phyloP scores from a whole-genome alignment of 2,113 vertebrate species.

The Rhinoptilus africanus region DNA sequence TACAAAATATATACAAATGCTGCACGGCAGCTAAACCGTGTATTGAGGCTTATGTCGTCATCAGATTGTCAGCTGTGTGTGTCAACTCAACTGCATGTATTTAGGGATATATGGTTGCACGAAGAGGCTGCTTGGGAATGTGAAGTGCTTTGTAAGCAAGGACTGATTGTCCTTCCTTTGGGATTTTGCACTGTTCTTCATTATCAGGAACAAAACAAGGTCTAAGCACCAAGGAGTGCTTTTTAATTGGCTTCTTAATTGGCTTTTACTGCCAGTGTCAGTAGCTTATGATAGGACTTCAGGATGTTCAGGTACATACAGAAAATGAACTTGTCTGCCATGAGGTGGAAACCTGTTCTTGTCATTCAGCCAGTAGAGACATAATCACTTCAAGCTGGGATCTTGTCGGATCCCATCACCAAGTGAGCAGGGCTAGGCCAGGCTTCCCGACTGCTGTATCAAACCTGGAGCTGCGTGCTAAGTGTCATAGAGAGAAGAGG shows the following conservation, averaged over 20 bases:
- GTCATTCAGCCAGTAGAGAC: background rate
- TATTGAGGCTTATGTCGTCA: background rate
- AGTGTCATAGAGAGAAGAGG: background rate
- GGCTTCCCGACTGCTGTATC: background rate
- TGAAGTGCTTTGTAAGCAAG: background rate
- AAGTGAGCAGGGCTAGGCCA: fast-evolving
- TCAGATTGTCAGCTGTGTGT: background rate
- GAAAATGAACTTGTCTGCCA: background rate
- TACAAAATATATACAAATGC: background rate
- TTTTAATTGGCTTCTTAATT: background rate
- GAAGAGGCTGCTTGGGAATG: background rate
- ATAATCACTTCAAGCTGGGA: background rate
- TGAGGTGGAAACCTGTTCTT: background rate
- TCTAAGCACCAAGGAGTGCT: background rate
- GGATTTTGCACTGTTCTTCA: background rate
- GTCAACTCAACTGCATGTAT: background rate
- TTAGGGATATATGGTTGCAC: background rate
- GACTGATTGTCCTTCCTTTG: background rate
- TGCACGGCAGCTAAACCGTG: background rate
- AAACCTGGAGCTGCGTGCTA: fast-evolving
- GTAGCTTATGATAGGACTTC: background rate
- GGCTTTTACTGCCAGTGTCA: background rate
- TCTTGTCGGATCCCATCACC: background rate
- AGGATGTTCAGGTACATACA: background rate
- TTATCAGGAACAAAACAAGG: background rate